These are phyloP conservation scores for Microcebus tavaratra DNA, from an alignment of 2,113 vertebrate genomes.

Conservation along the genomic window DNA sequence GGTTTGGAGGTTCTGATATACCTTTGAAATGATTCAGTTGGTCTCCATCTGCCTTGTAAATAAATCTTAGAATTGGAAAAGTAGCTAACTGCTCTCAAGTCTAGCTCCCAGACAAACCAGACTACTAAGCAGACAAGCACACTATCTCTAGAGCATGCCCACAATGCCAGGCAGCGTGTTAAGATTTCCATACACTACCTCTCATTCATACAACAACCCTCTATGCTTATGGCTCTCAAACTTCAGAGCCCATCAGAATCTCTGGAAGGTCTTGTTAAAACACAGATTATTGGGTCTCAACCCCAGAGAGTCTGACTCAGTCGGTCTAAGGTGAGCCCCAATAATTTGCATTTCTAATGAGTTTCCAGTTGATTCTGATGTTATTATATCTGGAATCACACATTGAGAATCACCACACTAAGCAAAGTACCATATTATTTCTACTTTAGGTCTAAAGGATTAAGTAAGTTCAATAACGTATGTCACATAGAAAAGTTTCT, in stretches of 20 bases:
- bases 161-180: not conserved
- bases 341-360: not conserved
- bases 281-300: rapidly evolving
- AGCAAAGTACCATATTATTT: not conserved
- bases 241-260: not conserved
- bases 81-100: not conserved
- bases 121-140: not conserved
- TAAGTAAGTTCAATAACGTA: not conserved
- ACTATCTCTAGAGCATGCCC: not conserved
- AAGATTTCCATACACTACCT: not conserved
- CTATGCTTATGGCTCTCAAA: not conserved
- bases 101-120: not conserved
- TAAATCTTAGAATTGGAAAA: not conserved
- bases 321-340: not conserved
- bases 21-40: not conserved
- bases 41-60: not conserved
- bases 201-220: not conserved
- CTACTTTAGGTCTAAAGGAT: not conserved
- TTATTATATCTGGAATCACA: not conserved
- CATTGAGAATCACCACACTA: not conserved
- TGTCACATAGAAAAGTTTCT: not conserved
- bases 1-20: not conserved
- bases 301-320: not conserved
- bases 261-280: not conserved
- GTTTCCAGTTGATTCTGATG: not conserved